Conservation (phyloP, 2,113 vertebrate genomes). For the Malurus alboscapulatus region DNA sequence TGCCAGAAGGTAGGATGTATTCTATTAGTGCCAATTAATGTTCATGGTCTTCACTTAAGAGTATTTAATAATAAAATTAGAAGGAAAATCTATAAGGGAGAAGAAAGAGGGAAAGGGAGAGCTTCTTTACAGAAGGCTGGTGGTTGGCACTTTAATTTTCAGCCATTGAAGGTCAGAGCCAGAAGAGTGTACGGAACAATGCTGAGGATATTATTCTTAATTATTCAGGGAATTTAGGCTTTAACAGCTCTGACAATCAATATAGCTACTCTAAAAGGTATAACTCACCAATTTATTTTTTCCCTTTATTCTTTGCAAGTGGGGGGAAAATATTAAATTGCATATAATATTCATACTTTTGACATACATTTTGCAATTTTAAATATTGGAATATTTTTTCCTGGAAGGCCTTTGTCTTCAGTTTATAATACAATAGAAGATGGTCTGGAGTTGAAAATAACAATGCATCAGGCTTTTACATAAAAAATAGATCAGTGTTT, state of each 20-base stretch:
- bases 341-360: neutral
- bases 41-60: neutral
- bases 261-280: neutral
- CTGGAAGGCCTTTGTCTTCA: neutral
- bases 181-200: neutral
- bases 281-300: neutral
- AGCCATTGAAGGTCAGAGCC: neutral
- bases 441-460: neutral
- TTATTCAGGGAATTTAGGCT: neutral
- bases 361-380: neutral
- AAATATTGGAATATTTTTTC: neutral
- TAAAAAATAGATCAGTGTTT: neutral
- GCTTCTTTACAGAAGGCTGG: neutral
- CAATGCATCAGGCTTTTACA: neutral
- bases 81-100: slow-evolving; percentile 13
- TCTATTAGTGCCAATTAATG: slow-evolving; percentile 18
- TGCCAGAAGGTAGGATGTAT: neutral
- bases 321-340: neutral
- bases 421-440: neutral
- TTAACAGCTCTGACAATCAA: neutral
- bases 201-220: neutral
- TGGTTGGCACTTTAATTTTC: slow-evolving; percentile 8
- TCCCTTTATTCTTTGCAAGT: neutral
- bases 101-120: neutral
- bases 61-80: neutral